Base-by-base conservation (phyloP, 1,140 invertebrate genomes). In the Diorhabda elongata region DNA sequence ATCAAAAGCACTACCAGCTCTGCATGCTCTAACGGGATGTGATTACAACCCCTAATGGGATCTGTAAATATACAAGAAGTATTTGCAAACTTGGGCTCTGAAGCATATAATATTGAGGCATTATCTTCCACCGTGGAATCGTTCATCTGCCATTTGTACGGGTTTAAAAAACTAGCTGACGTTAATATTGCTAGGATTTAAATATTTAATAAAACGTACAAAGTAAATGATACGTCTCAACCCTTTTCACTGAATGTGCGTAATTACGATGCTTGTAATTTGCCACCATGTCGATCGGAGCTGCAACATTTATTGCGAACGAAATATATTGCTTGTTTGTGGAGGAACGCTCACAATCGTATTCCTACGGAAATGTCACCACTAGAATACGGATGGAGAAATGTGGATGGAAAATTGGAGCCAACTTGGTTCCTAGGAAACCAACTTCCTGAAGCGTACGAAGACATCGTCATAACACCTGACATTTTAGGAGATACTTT, bases 201-300 rank as follows among this genome's bases (percentile, higher is more conserved):
- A n/a, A 66, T 66, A 9, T 66, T 60, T n/a, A 26, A 47, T 56
- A 66, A 66, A 43, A 58, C 64, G 11, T 58, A 66, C 42, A 66
- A 58, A 58, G 45, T 57, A 1, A 4, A 7, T 0, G 52, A 58
- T 58, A 66, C 47, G 6, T 43, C 44, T 3, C n/a, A 66, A 9
- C 45, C 42, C 41, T 66, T 0, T n/a, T 66, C 52, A 8, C 41
- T 58, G 2, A 11, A 66, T 26, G 42, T 66, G 44, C 45, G 52
- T 58, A 57, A 61, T 44, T 42, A 58, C 52, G 0, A 11, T 11
- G 11, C 11, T 11, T 11, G 11, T 11, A 11, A 11, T 11, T 11
- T 11, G 11, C 11, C 0, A 11, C 11, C 11, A 11, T 11, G 11
- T 11, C 11, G 11, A 11, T 11, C 11, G 47, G 58, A 5, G 60